Evolutionary conservation across 2,797 vertebrate genomes (phyloP).

Genomic region (Chaunax sp.): DNA sequence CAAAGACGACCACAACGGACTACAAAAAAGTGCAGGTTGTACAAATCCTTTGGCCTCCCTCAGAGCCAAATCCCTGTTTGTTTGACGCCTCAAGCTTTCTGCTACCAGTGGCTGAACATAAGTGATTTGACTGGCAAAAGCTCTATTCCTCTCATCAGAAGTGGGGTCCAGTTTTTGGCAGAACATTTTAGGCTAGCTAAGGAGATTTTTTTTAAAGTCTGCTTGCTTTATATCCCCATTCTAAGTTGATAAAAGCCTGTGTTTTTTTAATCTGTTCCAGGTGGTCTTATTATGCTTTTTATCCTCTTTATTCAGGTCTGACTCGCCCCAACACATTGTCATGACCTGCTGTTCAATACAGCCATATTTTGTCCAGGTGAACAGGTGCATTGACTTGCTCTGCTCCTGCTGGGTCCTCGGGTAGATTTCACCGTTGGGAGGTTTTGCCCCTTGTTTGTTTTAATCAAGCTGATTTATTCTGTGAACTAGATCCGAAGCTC

Average conservation of each 20-base stretch:
- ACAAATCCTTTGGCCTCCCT: constrained; percentile 47
- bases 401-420: background rate
- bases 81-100: constrained; percentile 40
- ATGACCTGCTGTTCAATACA: background rate
- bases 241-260: constrained; percentile 23
- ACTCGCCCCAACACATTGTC: constrained; percentile 25
- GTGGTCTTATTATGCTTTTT: constrained; percentile 18
- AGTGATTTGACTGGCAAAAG: constrained; percentile 47
- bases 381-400: background rate
- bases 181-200: constrained; percentile 5
- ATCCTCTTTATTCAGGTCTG: constrained; percentile 22
- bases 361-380: background rate
- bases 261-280: constrained; percentile 25
- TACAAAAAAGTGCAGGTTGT: constrained; percentile 38
- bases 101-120: constrained; percentile 27
- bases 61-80: constrained; percentile 43
- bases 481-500: background rate
- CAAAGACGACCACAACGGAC: constrained; percentile 13
- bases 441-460: background rate
- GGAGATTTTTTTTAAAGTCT: too few species aligned
- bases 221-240: constrained; percentile 18
- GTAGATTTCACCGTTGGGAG: background rate
- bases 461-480: background rate
- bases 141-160: constrained; percentile 37
- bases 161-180: constrained; percentile 25